phyloP scores from a whole-genome alignment of 2,888 invertebrate species.

The Hydrotaea diabolus region DNA sequence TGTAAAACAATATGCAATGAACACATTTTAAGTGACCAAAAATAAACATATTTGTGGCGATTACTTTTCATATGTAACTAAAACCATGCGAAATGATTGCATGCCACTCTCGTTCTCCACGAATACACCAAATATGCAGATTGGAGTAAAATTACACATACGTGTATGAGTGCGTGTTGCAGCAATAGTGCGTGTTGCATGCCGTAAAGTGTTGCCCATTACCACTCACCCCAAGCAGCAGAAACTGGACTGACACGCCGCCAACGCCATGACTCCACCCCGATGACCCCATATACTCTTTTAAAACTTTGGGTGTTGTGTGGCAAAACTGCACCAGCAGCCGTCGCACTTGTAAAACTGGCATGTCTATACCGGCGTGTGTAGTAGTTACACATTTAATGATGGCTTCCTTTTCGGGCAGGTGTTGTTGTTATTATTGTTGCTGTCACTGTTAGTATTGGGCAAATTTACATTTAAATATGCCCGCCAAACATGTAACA shows the following conservation, averaged over 20 bases:
- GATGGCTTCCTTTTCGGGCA: constrained; percentile 10
- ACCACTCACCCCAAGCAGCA: neutral
- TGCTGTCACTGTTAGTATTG: neutral
- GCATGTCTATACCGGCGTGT: constrained; percentile 49
- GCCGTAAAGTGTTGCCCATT: neutral
- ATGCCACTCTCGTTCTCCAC: constrained; percentile 42
- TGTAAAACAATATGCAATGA: neutral
- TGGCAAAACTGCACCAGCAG: neutral
- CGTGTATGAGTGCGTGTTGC: neutral
- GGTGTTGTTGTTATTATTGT: constrained; percentile 16
- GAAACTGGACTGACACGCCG: neutral
- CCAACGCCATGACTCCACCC: neutral
- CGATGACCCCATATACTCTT: neutral
- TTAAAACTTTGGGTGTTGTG: neutral
- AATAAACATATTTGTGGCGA: constrained; percentile 34
- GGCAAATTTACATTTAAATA: constrained; percentile 13
- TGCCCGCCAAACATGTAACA: constrained; percentile 16
- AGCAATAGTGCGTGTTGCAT: constrained; percentile 21
- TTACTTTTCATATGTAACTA: constrained; percentile 49
- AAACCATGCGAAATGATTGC: constrained; percentile 54
- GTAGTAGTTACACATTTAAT: constrained; percentile 22
- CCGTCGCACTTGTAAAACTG: constrained; percentile 46
- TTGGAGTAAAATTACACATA: neutral
- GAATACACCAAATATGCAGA: neutral
- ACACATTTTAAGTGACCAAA: constrained; percentile 28